Evolutionary conservation across 2,113 vertebrate genomes (phyloP), one percentile per base, ranked within the genome.

Genomic region (Eolophus roseicapilla): DNA sequence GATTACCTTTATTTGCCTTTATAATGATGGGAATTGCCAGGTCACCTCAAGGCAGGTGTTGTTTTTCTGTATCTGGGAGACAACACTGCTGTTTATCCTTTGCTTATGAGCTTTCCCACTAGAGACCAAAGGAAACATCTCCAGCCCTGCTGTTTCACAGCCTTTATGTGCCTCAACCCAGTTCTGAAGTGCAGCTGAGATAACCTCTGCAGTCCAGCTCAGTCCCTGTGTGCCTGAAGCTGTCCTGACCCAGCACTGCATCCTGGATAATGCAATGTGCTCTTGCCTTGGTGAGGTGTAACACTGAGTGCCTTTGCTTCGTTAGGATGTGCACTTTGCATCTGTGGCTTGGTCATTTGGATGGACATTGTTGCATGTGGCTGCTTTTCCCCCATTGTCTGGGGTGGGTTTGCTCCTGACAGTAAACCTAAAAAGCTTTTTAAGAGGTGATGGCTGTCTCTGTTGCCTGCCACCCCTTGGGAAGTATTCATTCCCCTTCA

Each of bases 251-350:
- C 57, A 84, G 29, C 23, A 33, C 14, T 9, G 1, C 7, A 9
- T 12, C 16, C 33, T 39, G 29, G 47, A 33, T 21, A 1, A 29
- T 1, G 4, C 7, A 7, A 28, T 37, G 43, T 49, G 31, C 59
- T 60, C 53, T 35, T 3, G 2, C 25, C 63, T 65, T 59, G 29
- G 21, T 2, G n/a, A n/a, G 21, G 20, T 8, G 19, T 20, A 43
- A 33, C 23, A 18, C 37, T 18, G 35, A 28, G 39, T 0, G 3
- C 21, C 82, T 82, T 71, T 53, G 5, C 23, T 67, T 57, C 41
- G 17, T 13, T 27, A 15, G 7, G 0, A 0, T 6, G 3, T 13
- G 7, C 69, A 10, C 19, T 57, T 19, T 31, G 70, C 5, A 0
- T 55, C 25, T 0, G 0, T 49, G 53, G 47, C 17, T 89, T n/a